phyloP scores from a whole-genome alignment of 2,113 vertebrate species.

The Nycticryphes semicollaris region DNA sequence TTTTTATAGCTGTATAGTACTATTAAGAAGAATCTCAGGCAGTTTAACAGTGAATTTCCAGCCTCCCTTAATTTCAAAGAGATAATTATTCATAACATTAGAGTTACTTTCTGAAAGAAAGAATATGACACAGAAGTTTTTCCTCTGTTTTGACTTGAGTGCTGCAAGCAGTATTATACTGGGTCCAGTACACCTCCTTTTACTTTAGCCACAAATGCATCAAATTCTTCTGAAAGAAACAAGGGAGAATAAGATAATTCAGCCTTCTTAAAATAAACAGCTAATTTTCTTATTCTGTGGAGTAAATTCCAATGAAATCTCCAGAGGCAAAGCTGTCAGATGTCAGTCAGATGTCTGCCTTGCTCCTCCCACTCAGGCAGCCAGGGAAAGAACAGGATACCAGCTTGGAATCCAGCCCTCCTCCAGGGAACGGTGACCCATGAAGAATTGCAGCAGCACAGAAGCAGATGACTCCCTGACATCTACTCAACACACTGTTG shows the following conservation, averaged over 20 bases:
- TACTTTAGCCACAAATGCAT: not conserved
- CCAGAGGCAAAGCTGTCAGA: not conserved
- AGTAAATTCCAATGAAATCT: not conserved
- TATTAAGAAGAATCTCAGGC: conserved; percentile 47
- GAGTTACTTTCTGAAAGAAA: not conserved
- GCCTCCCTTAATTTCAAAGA: conserved; percentile 58
- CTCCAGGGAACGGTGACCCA: rapidly evolving
- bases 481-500: not conserved
- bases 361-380: not conserved
- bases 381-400: not conserved
- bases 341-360: not conserved
- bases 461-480: not conserved
- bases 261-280: not conserved
- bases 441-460: not conserved
- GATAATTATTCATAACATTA: conserved; percentile 59
- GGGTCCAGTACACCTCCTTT: not conserved
- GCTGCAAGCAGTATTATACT: not conserved
- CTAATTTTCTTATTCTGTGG: not conserved
- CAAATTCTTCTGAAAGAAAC: not conserved
- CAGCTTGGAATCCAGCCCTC: not conserved
- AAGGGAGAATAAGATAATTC: not conserved
- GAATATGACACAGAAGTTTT: not conserved
- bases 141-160: not conserved
- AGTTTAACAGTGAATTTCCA: conserved; percentile 62
- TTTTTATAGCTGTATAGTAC: conserved; percentile 42